Evolutionary conservation across 2,113 vertebrate species (phyloP).

Genomic region (Tricholaema leucomelas): DNA sequence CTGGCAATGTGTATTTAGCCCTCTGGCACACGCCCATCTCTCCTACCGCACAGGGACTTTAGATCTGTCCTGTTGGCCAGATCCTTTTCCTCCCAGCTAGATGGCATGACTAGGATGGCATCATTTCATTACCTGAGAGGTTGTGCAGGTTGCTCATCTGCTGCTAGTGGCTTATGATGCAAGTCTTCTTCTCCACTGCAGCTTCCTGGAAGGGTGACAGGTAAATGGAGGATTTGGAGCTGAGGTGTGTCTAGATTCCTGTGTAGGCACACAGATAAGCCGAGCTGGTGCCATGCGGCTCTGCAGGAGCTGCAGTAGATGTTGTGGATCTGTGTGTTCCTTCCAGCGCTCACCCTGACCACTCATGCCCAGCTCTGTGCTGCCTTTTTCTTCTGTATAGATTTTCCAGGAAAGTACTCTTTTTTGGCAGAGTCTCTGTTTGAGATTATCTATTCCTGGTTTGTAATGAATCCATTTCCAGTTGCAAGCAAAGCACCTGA

Average conservation of each 20-base stretch:
- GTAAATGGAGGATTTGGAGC: not conserved
- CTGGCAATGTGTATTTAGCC: not conserved
- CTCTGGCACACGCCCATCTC: not conserved
- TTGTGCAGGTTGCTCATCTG: not conserved
- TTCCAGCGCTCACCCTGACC: not conserved
- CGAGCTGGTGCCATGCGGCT: not conserved
- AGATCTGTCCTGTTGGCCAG: not conserved
- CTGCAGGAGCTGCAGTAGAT: not conserved
- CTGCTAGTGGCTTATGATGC: not conserved
- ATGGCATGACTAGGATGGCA: not conserved
- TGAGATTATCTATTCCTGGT: not conserved
- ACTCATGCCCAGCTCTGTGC: not conserved
- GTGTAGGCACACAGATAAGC: not conserved
- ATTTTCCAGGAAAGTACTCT: not conserved
- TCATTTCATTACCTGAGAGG: not conserved
- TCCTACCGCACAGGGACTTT: not conserved
- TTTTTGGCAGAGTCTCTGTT: not conserved
- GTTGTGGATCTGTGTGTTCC: not conserved
- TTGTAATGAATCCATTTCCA: slow-evolving; percentile 6
- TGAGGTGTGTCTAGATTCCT: not conserved
- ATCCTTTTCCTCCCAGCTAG: not conserved
- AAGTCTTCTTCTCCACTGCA: not conserved
- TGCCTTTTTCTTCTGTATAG: not conserved
- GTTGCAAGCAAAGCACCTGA: slow-evolving; percentile 4
- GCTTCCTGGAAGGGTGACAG: not conserved